A percentile compares a stretch with the other conserved stretches of the same genome.
Evolutionary conservation across 1,140 invertebrate species (phyloP).

Genomic region (Trichonephila clavata): DNA sequence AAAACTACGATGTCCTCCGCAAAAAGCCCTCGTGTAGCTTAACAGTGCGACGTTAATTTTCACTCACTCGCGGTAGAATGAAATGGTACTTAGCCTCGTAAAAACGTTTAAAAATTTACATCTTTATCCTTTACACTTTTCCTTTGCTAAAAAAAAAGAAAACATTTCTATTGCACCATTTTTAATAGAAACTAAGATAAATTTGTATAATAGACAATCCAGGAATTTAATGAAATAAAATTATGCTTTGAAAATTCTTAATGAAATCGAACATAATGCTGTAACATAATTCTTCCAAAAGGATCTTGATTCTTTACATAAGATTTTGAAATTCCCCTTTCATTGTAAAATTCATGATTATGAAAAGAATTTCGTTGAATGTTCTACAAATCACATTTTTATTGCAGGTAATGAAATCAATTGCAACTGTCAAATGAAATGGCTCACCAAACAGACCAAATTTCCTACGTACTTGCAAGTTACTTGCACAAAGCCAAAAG

Average conservation of each 20-base stretch:
- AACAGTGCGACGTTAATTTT: too few relatives aligned
- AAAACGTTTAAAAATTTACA: not conserved
- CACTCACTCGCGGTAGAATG: too few relatives aligned
- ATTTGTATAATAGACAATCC: too few relatives aligned
- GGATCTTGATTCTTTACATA: not conserved
- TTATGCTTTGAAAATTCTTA: too few relatives aligned
- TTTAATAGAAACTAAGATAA: too few relatives aligned
- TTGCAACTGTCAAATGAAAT: constrained; percentile 33
- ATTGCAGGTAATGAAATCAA: constrained; percentile 6
- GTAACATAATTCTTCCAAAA: not conserved
- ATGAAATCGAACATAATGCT: too few relatives aligned
- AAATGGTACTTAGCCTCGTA: too few relatives aligned
- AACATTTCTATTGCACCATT: too few relatives aligned
- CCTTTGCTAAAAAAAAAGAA: not conserved
- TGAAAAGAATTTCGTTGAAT: not conserved
- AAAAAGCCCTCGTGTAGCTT: too few relatives aligned
- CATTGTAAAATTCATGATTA: not conserved
- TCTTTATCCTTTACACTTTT: not conserved
- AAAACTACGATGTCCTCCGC: too few relatives aligned
- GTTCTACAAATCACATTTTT: not conserved
- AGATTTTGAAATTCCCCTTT: too few relatives aligned
- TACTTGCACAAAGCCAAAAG: not conserved
- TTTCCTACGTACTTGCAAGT: not conserved
- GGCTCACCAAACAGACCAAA: not conserved
- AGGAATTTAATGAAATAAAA: too few relatives aligned